Base-by-base conservation (phyloP, 2,888 invertebrate species). In the Drosophila putrida region DNA sequence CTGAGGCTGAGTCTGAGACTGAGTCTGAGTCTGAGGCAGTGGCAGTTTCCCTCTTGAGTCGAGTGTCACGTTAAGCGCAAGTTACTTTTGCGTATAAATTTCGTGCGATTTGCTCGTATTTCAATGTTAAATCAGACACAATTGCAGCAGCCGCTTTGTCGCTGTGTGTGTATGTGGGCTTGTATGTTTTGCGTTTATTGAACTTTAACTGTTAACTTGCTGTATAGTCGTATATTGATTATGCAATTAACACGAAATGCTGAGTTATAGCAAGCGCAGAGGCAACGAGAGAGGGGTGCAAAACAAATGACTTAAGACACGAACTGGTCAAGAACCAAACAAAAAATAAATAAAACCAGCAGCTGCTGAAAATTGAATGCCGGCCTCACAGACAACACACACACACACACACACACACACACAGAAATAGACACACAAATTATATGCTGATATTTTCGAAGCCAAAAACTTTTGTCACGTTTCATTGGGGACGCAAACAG, bases 261-360 rank as follows among this genome's bases (percentile, higher is more conserved):
- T 55, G 74, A 63, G 53, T 49, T 67, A 68, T 75, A 51, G 73
- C 47, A 60, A 53, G 36, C 58, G 49, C 44, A 20, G 39, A 9
- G 41, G 38, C 54, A 49, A 57, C 55, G 4, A 25, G 6, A 43
- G 11, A 25, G 43, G 25, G 11, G 39, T 59, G 43, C 58, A 53
- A 70, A 62, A 76, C 84, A 74, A 80, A 86, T 84, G 85, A 85
- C 82, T 85, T 84, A 85, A 84, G 82, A 55, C 88, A 88, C 88
- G 78, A 88, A 85, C 87, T 71, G 62, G 58, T 35, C 60, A 75
- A 78, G 72, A 75, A 78, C 43, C 55, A 36, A 44, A 57, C 38
- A 49, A 55, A 59, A 57, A 20, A 20, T 20, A 20, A 20, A 20
- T 20, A 20, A 20, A 59, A 44, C 35, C 31, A 41, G 28, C 46